Evolutionary conservation across 2,113 vertebrate genomes (phyloP).

Genomic region (Dromaius novaehollandiae): DNA sequence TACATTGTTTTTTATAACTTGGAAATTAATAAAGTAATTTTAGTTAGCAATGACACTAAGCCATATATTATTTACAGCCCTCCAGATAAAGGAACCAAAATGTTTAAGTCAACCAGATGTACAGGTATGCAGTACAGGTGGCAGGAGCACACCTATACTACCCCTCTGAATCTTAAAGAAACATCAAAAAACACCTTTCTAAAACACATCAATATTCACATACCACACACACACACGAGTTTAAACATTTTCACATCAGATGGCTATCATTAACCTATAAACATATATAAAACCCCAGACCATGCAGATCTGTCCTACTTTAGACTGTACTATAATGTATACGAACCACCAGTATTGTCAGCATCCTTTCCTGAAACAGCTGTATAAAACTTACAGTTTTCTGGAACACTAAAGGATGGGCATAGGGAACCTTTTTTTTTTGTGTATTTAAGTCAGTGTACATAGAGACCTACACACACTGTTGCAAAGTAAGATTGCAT

Average conservation of each 20-base stretch:
- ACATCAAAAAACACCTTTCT: neutral
- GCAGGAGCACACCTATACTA: neutral
- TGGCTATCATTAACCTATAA: neutral
- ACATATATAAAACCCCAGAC: neutral
- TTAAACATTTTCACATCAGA: neutral
- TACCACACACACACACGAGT: accelerated
- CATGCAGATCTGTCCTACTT: neutral
- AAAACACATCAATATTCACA: neutral
- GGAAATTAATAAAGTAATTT: neutral
- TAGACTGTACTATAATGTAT: neutral
- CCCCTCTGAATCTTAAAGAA: neutral
- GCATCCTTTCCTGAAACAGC: neutral
- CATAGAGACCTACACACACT: neutral
- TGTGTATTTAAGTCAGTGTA: neutral
- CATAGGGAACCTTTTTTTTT: neutral
- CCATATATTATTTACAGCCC: neutral
- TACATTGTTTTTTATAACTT: neutral
- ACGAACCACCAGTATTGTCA: neutral
- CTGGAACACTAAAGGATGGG: neutral
- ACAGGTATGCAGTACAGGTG: neutral
- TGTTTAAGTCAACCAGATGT: neutral
- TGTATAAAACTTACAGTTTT: neutral
- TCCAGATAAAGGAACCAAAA: neutral
- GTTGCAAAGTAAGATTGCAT: neutral
- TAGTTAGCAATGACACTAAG: neutral